Conservation (phyloP, 1,140 invertebrate species). For the Drosophila setifemur region DNA sequence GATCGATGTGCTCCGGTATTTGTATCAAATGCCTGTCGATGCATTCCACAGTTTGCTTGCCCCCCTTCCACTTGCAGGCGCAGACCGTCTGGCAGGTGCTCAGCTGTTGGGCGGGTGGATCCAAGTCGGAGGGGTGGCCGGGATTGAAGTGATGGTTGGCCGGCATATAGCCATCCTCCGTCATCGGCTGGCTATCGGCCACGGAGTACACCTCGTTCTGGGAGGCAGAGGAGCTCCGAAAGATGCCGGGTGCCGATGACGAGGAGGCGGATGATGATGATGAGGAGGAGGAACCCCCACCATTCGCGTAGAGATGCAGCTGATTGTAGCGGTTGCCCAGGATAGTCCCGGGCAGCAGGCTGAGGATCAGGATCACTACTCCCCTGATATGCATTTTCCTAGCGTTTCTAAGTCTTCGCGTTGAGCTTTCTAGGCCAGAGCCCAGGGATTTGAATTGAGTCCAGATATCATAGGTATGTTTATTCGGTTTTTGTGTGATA, state of each 20-base stretch:
- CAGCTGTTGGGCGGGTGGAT: slow-evolving; percentile 55
- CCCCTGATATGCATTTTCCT: slow-evolving; percentile 36
- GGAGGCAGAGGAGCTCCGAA: slow-evolving; percentile 6
- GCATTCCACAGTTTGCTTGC: slow-evolving; percentile 95
- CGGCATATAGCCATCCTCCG: slow-evolving; percentile 65
- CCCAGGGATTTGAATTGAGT: neutral
- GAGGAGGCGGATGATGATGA: too few relatives aligned
- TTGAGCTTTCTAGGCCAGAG: slow-evolving; percentile 31
- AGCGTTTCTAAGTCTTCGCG: slow-evolving; percentile 9
- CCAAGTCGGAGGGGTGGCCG: slow-evolving; percentile 31
- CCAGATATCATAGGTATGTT: slow-evolving; percentile 2
- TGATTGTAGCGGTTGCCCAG: slow-evolving; percentile 40
- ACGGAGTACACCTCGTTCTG: slow-evolving; percentile 72
- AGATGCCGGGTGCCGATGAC: neutral
- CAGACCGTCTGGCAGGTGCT: slow-evolving; percentile 89
- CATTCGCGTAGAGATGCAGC: slow-evolving; percentile 39
- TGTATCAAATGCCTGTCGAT: slow-evolving; percentile 90
- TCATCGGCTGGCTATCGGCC: slow-evolving; percentile 77
- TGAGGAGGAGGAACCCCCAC: neutral
- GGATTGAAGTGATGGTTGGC: slow-evolving; percentile 22
- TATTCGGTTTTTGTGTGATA: neutral
- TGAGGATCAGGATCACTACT: slow-evolving; percentile 15
- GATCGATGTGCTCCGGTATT: slow-evolving; percentile 91
- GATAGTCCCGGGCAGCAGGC: slow-evolving; percentile 18
- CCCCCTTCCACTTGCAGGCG: slow-evolving; percentile 95